Base-by-base conservation (phyloP, 2,888 invertebrate genomes). In the Tetragnatha montana region DNA sequence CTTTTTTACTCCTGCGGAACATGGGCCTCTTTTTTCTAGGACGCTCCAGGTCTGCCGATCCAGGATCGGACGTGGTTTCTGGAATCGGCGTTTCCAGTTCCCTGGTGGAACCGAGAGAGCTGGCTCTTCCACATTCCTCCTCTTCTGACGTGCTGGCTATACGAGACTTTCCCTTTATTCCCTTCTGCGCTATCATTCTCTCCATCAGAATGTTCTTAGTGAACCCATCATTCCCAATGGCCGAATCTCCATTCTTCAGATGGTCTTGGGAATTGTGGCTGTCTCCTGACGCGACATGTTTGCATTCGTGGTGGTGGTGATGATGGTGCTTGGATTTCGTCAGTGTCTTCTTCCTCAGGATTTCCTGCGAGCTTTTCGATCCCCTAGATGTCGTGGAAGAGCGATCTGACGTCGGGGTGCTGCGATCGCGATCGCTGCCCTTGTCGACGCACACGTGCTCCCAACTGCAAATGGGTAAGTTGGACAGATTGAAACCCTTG, bases 251-350 rank as follows among this genome's bases (percentile, higher is more conserved):
- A 73, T 87, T 84, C 49, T 81, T 76, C 35, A 87, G 12, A 8
- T 75, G 8, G 17, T 71, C 50, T 35, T 47, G 71, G 21, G 80
- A 35, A 19, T 90, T 83, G 8, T 68, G 14, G 51, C n/a, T 74
- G 21, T 90, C 87, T 6, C 76, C 87, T 35, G n/a, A n/a, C 60
- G 74, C 87, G 14, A 22, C 81, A 50, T 90, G 87, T 73, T 87
- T 90, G 47, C 87, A 87, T 80, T 90, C 90, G 90, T 87, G 81
- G n/a, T 89, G 89, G 19, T 90, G 90, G 68, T 90, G 90, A 51
- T 90, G 90, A 12, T 89, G 89, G 35, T 89, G 84, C 21, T 87
- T 87, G 12, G 83, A 75, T 19, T 87, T 87, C 7, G 69, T 84
- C 22, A 90, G 35, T 14, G 90, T 87, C 71, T 84, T 90, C 19